Evolutionary conservation across 2,797 vertebrate genomes (phyloP).

Genomic region (Sparidentex hasta): DNA sequence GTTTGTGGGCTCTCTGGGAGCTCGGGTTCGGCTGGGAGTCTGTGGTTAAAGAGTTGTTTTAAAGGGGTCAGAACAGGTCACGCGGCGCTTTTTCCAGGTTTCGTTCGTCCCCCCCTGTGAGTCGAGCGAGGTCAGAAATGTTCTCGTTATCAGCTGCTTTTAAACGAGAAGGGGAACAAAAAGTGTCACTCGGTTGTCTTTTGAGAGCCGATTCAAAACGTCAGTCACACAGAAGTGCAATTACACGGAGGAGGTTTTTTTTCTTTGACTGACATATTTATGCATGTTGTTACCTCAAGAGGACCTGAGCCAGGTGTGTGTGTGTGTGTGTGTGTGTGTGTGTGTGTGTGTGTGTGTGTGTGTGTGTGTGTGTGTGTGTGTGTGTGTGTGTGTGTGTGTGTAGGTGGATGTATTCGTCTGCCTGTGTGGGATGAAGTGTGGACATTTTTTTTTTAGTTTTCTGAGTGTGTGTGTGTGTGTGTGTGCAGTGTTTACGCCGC

Average conservation of each 20-base stretch:
- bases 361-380: slow-evolving; percentile 14
- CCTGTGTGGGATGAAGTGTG: slow-evolving; percentile 58
- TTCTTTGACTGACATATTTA: slow-evolving; percentile 30
- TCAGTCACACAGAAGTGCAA: slow-evolving; percentile 25
- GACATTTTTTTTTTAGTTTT: slow-evolving; percentile 35
- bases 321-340: slow-evolving; percentile 6
- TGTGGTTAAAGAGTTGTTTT: background rate
- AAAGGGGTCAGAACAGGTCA: slow-evolving; percentile 11
- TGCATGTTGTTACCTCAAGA: slow-evolving; percentile 38
- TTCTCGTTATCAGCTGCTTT: background rate
- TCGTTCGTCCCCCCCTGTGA: no score
- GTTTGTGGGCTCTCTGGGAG: slow-evolving; percentile 27
- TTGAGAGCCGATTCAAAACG: slow-evolving; percentile 26
- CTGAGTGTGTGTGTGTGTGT: slow-evolving; percentile 3
- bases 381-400: slow-evolving; percentile 36
- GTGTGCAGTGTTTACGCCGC: slow-evolving; percentile 23
- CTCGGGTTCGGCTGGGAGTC: background rate
- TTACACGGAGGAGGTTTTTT: background rate
- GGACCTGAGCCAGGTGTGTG: slow-evolving; percentile 33
- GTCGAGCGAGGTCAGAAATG: background rate
- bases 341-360: slow-evolving; percentile 56
- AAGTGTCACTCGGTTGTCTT: slow-evolving; percentile 25
- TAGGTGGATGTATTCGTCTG: slow-evolving; percentile 70
- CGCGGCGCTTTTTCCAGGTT: no score
- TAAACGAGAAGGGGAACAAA: slow-evolving; percentile 5